Base-by-base conservation (phyloP, 2,888 invertebrate species). In the Antheraea assamensis region DNA sequence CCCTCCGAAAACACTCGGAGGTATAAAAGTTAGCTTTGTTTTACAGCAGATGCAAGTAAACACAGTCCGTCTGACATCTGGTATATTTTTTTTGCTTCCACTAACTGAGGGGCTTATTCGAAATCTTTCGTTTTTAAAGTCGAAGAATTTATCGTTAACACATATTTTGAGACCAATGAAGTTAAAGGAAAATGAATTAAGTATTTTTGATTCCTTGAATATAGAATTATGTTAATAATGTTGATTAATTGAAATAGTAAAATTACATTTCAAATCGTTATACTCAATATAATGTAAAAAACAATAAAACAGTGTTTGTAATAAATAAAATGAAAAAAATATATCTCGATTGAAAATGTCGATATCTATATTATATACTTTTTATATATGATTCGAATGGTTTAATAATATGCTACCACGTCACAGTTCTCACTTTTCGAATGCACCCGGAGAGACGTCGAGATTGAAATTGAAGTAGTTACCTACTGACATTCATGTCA, bases 31-130 rank as follows among this genome's bases (percentile, higher is more conserved):
- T 81, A 85, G 89, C 91, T 89, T 92, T 93, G 92, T 94, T 91
- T 89, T 85, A 88, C 82, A 87, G 84, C 92, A 92, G 91, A 91
- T 91, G 93, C 90, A 92, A 89, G 92, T 91, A 91, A 93, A 91
- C 91, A 91, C 89, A 84, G 87, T 82, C 86, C 85, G 82, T 80
- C 82, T 89, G 79, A 93, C 94, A 94, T 94, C 93, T 94, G 94
- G 91, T 85, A 75, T 87, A 87, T 88, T 92, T 93, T 92, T 93
- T 93, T 93, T 91, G 86, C 82, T 91, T 88, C 88, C 87, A 89
- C 84, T 85, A 79, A 84, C 82, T 76, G 79, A 79, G 80, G 81
- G 84, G 80, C 78, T 81, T 77, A 88, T 88, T 84, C 79, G 81
- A 75, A 82, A 76, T 77, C 75, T 76, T 77, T 7, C 49, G 71